phyloP scores from a whole-genome alignment of 2,888 invertebrate genomes.

The Limnephilus lunatus region DNA sequence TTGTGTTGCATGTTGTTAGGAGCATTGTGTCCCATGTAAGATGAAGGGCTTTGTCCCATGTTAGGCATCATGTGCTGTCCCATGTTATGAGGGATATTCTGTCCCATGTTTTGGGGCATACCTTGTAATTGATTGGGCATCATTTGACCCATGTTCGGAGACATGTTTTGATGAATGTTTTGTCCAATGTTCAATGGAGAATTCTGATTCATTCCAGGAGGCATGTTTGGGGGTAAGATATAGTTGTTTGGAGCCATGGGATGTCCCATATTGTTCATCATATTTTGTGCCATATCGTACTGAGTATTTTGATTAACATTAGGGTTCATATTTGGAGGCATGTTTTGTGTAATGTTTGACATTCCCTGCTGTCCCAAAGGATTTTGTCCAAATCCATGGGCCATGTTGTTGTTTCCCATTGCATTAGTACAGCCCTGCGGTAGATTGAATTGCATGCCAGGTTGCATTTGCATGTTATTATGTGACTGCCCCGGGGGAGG shows the following conservation, averaged over 20 bases:
- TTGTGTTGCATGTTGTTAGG: slow-evolving; percentile 44
- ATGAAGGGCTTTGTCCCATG: slow-evolving; percentile 52
- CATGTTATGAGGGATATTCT: slow-evolving; percentile 54
- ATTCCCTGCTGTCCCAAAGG: slow-evolving; percentile 28
- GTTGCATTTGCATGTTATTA: slow-evolving; percentile 50
- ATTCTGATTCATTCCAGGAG: slow-evolving; percentile 55
- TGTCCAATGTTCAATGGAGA: slow-evolving; percentile 58
- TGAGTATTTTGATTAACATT: slow-evolving; percentile 51
- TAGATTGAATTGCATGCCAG: slow-evolving; percentile 55
- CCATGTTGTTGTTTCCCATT: slow-evolving; percentile 33
- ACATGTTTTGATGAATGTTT: slow-evolving; percentile 48
- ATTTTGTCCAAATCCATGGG: slow-evolving; percentile 42
- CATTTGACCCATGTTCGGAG: slow-evolving; percentile 44
- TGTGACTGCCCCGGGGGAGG: slow-evolving; percentile 54
- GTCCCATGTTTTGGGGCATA: slow-evolving; percentile 42
- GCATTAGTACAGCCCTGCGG: slow-evolving; percentile 40
- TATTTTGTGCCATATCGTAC: slow-evolving; percentile 57
- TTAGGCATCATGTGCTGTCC: slow-evolving; percentile 56
- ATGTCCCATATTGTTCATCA: slow-evolving; percentile 49
- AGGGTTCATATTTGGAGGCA: slow-evolving; percentile 43
- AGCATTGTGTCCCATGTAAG: slow-evolving; percentile 42
- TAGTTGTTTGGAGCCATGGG: slow-evolving; percentile 37
- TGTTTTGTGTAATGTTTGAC: slow-evolving; percentile 28
- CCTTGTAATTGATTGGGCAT: slow-evolving; percentile 49
- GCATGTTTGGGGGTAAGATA: slow-evolving; percentile 50